Conservation (phyloP, 2,888 invertebrate genomes). For the Magallana nippona region DNA sequence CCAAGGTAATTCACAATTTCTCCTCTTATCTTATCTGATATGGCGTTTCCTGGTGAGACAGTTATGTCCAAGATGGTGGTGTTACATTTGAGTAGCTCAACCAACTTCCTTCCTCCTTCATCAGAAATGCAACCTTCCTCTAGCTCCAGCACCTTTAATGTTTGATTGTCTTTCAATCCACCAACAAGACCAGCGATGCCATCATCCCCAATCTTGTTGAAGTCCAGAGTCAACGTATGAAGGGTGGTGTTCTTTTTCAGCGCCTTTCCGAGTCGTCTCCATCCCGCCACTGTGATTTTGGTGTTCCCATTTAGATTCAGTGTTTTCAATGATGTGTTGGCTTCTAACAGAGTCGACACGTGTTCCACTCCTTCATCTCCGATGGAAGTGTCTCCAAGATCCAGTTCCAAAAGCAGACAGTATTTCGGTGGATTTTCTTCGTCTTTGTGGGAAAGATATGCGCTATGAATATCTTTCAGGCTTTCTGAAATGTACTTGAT, state of each 20-base stretch:
- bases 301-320: constrained; percentile 70
- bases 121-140: constrained; percentile 71
- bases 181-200: constrained; percentile 65
- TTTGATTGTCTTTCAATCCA: constrained; percentile 68
- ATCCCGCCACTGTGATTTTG: constrained; percentile 64
- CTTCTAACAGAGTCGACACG: constrained; percentile 64
- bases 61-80: constrained; percentile 70
- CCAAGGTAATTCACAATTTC: constrained; percentile 67
- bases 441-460: constrained; percentile 22
- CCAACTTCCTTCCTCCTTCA: constrained; percentile 63
- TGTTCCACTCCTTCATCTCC: constrained; percentile 64
- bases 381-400: constrained; percentile 69
- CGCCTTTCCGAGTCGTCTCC: constrained; percentile 69
- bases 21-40: constrained; percentile 57
- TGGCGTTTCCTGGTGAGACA: constrained; percentile 68
- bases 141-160: constrained; percentile 67
- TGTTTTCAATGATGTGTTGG: constrained; percentile 62
- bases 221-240: constrained; percentile 69
- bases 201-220: constrained; percentile 71
- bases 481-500: constrained; percentile 63
- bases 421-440: constrained; percentile 29
- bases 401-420: constrained; percentile 66
- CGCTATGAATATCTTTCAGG: constrained; percentile 53
- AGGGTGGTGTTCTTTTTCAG: constrained; percentile 67
- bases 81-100: constrained; percentile 70